phyloP scores from a whole-genome alignment of 2,888 invertebrate genomes.

The Zygothrica quintamaculata region DNA sequence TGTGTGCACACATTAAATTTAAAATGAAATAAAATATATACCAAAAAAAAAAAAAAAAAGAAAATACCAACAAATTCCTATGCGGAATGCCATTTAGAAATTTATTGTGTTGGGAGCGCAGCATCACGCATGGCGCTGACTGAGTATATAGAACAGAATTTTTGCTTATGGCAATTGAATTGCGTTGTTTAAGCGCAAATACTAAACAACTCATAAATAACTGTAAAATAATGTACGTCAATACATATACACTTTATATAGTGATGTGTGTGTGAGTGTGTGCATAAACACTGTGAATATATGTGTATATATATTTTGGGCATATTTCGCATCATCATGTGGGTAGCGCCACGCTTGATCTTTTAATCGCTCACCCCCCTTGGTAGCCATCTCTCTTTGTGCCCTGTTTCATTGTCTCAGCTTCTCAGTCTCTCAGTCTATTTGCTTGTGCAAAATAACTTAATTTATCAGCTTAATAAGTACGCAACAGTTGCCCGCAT shows the following conservation, averaged over 20 bases:
- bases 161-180: conserved; percentile 4
- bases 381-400: neutral
- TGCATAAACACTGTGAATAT: neutral
- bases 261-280: neutral
- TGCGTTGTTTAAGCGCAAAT: conserved; percentile 8
- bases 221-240: conserved; percentile 51
- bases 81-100: conserved; percentile 12
- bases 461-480: conserved; percentile 68
- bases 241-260: neutral
- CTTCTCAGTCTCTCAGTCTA: conserved; percentile 5
- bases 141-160: conserved; percentile 5
- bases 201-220: conserved; percentile 74
- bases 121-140: conserved; percentile 20
- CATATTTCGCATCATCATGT: conserved; percentile 44
- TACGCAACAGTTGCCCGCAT: conserved; percentile 68
- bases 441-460: conserved; percentile 53
- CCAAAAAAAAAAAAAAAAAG: conserved; percentile 3
- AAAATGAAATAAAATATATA: conserved; percentile 2
- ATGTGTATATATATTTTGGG: conserved; percentile 11
- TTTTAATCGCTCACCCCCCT: conserved; percentile 7
- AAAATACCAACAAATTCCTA: conserved; percentile 18
- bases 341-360: conserved; percentile 49
- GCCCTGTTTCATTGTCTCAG: neutral
- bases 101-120: conserved; percentile 1
- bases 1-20: conserved; percentile 21